A percentile compares a stretch with the other conserved stretches of the same genome.
Conservation (phyloP, 2,888 invertebrate genomes). For the Protophormia terraenovae region DNA sequence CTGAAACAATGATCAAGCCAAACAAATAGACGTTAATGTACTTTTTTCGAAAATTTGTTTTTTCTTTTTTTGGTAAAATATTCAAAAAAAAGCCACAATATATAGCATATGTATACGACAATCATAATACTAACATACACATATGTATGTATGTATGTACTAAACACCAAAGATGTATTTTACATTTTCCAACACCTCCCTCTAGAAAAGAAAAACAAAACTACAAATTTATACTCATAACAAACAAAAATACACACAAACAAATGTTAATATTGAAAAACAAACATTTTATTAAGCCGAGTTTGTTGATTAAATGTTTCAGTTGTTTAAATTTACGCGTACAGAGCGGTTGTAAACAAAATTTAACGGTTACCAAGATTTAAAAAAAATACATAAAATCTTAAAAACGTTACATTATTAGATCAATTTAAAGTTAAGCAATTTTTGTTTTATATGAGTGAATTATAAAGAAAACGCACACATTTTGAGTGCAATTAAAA, state of each 20-base stretch:
- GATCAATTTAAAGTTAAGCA: not conserved
- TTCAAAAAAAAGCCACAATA: not conserved
- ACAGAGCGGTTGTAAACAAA: conserved; percentile 65
- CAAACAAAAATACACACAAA: not conserved
- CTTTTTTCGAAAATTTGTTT: not conserved
- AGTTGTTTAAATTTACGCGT: conserved; percentile 74
- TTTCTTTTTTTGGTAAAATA: not conserved
- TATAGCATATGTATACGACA: not conserved
- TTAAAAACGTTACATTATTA: not conserved
- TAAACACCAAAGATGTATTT: not conserved
- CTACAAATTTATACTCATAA: conserved; percentile 15
- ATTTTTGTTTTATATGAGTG: not conserved
- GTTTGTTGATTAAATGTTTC: conserved; percentile 71
- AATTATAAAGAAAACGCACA: not conserved
- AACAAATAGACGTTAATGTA: conserved; percentile 27
- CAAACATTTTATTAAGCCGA: conserved; percentile 72
- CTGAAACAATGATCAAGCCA: conserved; percentile 68
- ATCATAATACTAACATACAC: not conserved
- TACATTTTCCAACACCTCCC: conserved; percentile 38
- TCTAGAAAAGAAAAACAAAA: conserved; percentile 18
- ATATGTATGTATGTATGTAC: not conserved
- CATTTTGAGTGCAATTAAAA: not conserved
- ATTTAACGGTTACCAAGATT: conserved; percentile 1
- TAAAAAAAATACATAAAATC: not conserved
- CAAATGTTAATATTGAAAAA: conserved; percentile 35